Evolutionary conservation across 35 echinoderm and acorn worm genomes (phyloP).

Genomic region (Lytechinus pictus): DNA sequence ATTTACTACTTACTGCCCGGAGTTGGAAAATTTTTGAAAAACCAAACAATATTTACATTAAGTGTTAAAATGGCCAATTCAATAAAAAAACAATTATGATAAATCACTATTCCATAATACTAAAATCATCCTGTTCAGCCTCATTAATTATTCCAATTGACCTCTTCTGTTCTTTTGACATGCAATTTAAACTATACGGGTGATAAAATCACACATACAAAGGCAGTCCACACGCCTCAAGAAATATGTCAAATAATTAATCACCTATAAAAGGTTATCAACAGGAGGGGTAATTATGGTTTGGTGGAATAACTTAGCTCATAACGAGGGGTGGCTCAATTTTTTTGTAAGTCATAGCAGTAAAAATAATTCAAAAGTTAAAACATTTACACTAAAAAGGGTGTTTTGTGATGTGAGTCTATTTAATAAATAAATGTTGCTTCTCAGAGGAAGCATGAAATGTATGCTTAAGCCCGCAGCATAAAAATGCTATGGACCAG

Average conservation of each 20-base stretch:
- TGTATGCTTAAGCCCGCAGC: no score
- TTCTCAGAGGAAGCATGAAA: no score
- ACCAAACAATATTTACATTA: neutral
- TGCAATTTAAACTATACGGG: neutral
- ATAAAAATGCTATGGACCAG: no score
- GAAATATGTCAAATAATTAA: conserved; percentile 7
- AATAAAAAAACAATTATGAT: neutral
- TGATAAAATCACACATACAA: neutral
- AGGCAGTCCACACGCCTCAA: neutral
- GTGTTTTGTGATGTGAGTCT: no score
- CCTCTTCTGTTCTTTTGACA: neutral
- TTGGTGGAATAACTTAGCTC: no score
- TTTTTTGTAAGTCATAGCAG: neutral
- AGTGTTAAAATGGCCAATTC: neutral
- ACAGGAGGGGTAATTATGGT: neutral
- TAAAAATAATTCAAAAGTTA: no score
- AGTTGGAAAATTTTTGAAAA: neutral
- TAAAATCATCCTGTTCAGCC: neutral
- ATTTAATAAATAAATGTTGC: no score
- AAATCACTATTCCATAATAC: neutral
- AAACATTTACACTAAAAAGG: no score
- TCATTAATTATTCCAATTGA: neutral
- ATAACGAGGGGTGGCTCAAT: neutral
- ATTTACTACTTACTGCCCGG: neutral
- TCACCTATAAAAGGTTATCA: neutral